Conservation (phyloP, 2,888 invertebrate genomes). For the Epirrita christyi region DNA sequence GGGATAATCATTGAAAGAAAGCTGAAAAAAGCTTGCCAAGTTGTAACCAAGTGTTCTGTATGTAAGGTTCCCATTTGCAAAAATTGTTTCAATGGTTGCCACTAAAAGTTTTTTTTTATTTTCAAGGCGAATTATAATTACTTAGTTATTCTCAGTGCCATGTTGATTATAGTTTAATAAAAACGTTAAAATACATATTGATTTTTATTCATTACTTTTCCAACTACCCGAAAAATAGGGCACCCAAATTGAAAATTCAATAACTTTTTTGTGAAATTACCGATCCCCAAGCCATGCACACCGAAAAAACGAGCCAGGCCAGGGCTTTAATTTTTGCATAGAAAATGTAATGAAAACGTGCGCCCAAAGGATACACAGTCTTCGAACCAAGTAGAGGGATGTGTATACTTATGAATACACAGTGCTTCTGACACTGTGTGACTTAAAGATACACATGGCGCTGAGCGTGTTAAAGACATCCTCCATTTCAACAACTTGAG, state of each 20-base stretch:
- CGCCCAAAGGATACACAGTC: not conserved
- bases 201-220: not conserved
- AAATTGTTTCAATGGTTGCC: not conserved
- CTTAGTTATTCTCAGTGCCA: conserved; percentile 1
- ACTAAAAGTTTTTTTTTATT: not conserved
- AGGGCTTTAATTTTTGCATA: not conserved
- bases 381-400: not conserved
- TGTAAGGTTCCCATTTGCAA: not conserved
- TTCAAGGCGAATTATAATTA: not conserved
- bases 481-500: too few species aligned
- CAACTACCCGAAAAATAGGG: not conserved
- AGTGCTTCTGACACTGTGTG: not conserved
- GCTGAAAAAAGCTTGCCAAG: too few species aligned
- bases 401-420: not conserved
- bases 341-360: not conserved
- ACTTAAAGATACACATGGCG: conserved; percentile 2
- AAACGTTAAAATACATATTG: not conserved
- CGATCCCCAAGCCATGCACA: not conserved
- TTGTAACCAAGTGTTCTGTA: not conserved
- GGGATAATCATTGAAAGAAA: too few species aligned
- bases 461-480: too few species aligned
- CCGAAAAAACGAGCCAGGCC: not conserved
- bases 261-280: not conserved
- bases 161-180: not conserved
- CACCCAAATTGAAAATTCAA: not conserved